Percentiles rank a stretch among this genome's conserved stretches.
Evolutionary conservation across 2,888 invertebrate species (phyloP).

Genomic region (Chrysodeixis includens): DNA sequence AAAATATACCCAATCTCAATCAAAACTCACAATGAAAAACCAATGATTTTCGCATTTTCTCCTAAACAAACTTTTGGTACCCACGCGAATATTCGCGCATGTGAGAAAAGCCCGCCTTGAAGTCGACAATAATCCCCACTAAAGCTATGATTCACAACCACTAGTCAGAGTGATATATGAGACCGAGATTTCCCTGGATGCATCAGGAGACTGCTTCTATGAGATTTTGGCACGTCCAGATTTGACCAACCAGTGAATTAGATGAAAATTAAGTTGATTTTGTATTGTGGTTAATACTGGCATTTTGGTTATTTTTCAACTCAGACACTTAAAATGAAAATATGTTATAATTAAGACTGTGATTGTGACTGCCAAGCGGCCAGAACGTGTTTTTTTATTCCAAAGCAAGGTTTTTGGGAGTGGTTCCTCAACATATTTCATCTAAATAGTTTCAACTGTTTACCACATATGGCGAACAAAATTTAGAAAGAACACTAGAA

Average conservation of each 20-base stretch:
- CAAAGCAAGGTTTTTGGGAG: too few species aligned
- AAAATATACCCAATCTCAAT: too few species aligned
- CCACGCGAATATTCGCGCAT: background rate
- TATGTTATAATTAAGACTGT: too few species aligned
- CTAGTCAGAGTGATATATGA: conserved; percentile 42
- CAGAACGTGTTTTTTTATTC: too few species aligned
- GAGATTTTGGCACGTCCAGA: background rate
- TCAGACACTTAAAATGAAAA: too few species aligned
- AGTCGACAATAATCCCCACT: conserved; percentile 2
- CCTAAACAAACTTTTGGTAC: background rate
- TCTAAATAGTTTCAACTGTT: too few species aligned
- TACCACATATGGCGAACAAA: too few species aligned
- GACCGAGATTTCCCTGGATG: background rate
- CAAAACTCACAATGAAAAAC: too few species aligned
- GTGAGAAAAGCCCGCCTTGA: background rate
- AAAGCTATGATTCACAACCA: conserved; percentile 28
- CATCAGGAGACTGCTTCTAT: background rate
- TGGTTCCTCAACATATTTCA: too few species aligned
- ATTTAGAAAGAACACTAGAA: too few species aligned
- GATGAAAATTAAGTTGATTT: background rate
- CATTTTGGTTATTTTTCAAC: background rate
- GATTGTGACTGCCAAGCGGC: too few species aligned
- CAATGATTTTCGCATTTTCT: too few species aligned
- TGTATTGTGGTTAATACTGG: background rate
- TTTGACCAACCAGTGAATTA: background rate